Evolutionary conservation across 2,113 vertebrate species (phyloP).

Genomic region (Spheniscus mendiculus): DNA sequence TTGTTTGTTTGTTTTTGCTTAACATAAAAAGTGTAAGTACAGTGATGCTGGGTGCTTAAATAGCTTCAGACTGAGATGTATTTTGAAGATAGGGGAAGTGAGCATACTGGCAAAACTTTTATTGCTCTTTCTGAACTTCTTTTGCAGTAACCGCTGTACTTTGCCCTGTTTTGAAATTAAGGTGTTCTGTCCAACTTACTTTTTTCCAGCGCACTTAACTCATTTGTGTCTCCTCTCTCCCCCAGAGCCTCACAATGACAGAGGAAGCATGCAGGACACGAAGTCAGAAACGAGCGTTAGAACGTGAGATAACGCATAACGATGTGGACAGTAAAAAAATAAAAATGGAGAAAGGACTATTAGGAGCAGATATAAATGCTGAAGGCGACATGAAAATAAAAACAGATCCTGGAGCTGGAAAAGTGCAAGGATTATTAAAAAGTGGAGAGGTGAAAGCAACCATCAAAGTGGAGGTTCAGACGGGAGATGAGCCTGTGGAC

Average conservation of each 20-base stretch:
- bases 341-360: slow-evolving; percentile 83
- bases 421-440: slow-evolving; percentile 80
- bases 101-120: neutral
- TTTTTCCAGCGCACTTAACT: neutral
- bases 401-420: slow-evolving; percentile 71
- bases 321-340: slow-evolving; percentile 87
- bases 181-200: neutral
- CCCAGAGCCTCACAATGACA: slow-evolving; percentile 82
- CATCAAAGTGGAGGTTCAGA: slow-evolving; percentile 87
- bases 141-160: neutral
- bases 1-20: neutral
- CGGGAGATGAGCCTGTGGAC: slow-evolving; percentile 90
- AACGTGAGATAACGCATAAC: slow-evolving; percentile 77
- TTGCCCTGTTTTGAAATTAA: neutral
- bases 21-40: neutral
- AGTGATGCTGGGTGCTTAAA: neutral
- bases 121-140: neutral
- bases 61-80: neutral
- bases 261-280: slow-evolving; percentile 94
- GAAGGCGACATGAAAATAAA: slow-evolving; percentile 71
- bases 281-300: slow-evolving; percentile 94
- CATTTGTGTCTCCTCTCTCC: neutral
- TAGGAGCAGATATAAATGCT: slow-evolving; percentile 42
- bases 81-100: neutral
- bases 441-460: slow-evolving; percentile 82